These are phyloP conservation scores for Myrmophylax atrothorax DNA, from an alignment of 2,113 vertebrate genomes.

Conservation along the genomic window DNA sequence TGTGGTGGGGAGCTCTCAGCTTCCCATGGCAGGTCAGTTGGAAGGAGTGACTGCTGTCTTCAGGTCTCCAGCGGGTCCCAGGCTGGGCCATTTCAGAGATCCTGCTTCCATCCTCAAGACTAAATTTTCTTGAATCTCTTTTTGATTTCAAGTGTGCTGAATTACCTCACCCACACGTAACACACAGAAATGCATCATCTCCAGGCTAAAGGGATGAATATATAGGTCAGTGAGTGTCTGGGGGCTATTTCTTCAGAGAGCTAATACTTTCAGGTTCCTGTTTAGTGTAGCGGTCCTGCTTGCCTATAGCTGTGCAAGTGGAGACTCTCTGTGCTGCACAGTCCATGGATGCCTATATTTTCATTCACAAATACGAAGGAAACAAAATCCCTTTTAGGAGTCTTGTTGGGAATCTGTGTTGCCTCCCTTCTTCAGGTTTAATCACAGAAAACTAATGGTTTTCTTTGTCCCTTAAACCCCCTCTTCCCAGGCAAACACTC, in stretches of 20 bases:
- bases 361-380: neutral
- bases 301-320: neutral
- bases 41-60: neutral
- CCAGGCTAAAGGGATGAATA: neutral
- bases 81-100: neutral
- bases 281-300: neutral
- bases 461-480: neutral
- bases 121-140: neutral
- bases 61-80: neutral
- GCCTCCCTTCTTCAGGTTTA: neutral
- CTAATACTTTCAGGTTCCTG: neutral
- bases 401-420: neutral
- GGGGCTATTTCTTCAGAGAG: neutral
- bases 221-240: neutral
- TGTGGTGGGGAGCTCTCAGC: neutral
- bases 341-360: neutral
- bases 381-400: neutral
- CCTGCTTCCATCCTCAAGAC: neutral
- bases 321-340: neutral
- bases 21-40: neutral
- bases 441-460: neutral
- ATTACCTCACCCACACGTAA: neutral
- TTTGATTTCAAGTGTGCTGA: neutral
- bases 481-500: neutral
- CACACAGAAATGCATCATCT: neutral